phyloP scores from a whole-genome alignment of 2,797 vertebrate genomes.

The Fundulus diaphanus region DNA sequence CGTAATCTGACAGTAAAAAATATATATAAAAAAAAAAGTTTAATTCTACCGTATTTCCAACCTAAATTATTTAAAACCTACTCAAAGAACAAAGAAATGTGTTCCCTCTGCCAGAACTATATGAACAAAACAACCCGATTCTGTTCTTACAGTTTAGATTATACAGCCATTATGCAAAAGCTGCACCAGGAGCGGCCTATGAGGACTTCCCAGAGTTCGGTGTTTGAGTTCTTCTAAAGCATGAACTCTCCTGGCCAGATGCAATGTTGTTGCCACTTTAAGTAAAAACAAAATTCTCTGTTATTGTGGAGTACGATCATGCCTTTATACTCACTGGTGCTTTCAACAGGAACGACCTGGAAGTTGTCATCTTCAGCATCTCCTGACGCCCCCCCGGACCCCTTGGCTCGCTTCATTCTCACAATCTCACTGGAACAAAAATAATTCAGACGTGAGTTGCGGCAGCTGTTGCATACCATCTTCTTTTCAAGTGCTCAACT shows the following conservation, averaged over 20 bases:
- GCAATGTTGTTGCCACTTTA: background rate
- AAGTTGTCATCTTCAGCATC: slow-evolving; percentile 70
- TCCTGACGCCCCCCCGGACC: slow-evolving; percentile 20
- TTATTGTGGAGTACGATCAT: background rate
- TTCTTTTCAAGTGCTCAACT: background rate
- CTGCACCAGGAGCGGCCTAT: background rate
- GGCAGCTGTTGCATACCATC: background rate
- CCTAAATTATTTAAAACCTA: too few relatives aligned
- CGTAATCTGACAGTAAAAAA: too few relatives aligned
- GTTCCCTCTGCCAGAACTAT: too few relatives aligned
- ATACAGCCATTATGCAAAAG: background rate
- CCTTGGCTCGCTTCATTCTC: slow-evolving; percentile 70
- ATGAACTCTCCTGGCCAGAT: background rate
- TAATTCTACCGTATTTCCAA: too few relatives aligned
- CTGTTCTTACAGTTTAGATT: background rate
- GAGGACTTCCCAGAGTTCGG: background rate
- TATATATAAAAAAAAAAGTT: too few relatives aligned
- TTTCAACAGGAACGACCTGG: slow-evolving; percentile 90
- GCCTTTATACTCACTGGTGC: slow-evolving; percentile 84
- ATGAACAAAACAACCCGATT: too few relatives aligned
- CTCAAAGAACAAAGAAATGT: too few relatives aligned
- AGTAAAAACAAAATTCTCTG: background rate
- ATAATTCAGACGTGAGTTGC: background rate
- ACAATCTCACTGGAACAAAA: slow-evolving; percentile 75
- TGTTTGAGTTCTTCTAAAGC: background rate